A percentile compares a stretch with the other conserved stretches of the same genome.
Conservation (phyloP, 2,888 invertebrate species). For the Cremastinae sp. region DNA sequence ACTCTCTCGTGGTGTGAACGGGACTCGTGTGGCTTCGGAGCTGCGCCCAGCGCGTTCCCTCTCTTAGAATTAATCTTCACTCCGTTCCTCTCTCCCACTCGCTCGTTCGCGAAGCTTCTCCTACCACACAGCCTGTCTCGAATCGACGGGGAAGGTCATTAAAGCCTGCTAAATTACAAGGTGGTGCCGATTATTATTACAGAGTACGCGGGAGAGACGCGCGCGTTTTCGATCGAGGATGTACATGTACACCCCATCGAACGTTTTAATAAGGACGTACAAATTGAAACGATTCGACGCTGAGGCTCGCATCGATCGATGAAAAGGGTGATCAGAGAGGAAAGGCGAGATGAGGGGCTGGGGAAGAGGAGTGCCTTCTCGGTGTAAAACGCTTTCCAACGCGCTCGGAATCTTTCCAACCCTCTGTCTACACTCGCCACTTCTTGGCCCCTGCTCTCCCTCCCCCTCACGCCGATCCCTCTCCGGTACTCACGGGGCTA, state of each 20-base stretch:
- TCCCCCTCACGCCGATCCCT: neutral
- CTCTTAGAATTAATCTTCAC: constrained; percentile 54
- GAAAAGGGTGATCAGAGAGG: constrained; percentile 40
- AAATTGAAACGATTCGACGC: constrained; percentile 61
- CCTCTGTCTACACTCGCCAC: constrained; percentile 39
- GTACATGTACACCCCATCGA: constrained; percentile 42
- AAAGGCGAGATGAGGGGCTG: constrained; percentile 38
- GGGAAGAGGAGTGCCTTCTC: constrained; percentile 41
- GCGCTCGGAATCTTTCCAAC: constrained; percentile 54
- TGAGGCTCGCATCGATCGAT: constrained; percentile 56
- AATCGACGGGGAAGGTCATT: constrained; percentile 51
- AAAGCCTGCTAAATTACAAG: constrained; percentile 61
- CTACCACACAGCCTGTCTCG: constrained; percentile 19
- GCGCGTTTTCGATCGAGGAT: constrained; percentile 42
- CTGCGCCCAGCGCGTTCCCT: constrained; percentile 12
- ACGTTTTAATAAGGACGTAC: constrained; percentile 62
- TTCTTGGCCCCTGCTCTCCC: constrained; percentile 46
- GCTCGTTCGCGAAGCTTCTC: constrained; percentile 24
- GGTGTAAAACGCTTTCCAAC: constrained; percentile 64
- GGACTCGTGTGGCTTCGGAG: constrained; percentile 36
- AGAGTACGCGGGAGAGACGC: constrained; percentile 44
- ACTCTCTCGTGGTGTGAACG: neutral
- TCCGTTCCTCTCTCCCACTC: constrained; percentile 42
- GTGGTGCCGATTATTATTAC: constrained; percentile 62
- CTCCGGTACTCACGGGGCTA: constrained; percentile 60